Evolutionary conservation across 1,140 invertebrate genomes (phyloP).

Genomic region (Drosophila baimaii): DNA sequence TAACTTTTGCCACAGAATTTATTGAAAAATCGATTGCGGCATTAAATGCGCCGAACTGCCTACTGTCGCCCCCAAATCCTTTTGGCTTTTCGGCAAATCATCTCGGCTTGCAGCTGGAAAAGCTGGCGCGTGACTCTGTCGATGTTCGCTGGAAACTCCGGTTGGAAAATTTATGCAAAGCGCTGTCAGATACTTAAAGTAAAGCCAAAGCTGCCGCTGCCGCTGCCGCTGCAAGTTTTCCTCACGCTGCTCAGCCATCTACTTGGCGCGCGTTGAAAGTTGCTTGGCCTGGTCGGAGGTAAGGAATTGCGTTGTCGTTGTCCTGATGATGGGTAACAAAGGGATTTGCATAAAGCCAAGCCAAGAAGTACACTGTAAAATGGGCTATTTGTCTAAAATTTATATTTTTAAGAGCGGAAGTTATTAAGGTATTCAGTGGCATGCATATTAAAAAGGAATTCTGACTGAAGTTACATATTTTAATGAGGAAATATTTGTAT

Average conservation of each 20-base stretch:
- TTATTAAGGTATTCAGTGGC: neutral
- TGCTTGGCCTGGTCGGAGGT: conserved; percentile 9
- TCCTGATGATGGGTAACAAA: conserved; percentile 29
- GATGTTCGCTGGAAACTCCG: conserved; percentile 58
- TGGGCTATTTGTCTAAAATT: neutral
- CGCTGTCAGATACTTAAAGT: conserved; percentile 78
- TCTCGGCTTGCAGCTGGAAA: conserved; percentile 64
- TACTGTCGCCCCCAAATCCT: conserved; percentile 71
- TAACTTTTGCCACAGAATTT: conserved; percentile 69
- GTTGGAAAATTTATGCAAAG: conserved; percentile 75
- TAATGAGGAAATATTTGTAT: no score
- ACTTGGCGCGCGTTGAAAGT: conserved; percentile 28
- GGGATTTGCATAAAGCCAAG: conserved; percentile 36
- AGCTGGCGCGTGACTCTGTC: conserved; percentile 74
- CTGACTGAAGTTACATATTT: no score
- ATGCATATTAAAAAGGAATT: neutral
- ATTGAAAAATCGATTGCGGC: conserved; percentile 80
- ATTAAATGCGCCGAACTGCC: conserved; percentile 67
- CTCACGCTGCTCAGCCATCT: neutral
- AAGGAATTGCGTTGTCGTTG: conserved; percentile 19
- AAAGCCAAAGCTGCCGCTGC: conserved; percentile 69
- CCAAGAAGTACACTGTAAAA: conserved; percentile 1
- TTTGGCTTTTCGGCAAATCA: conserved; percentile 79
- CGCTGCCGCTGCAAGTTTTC: conserved; percentile 57
- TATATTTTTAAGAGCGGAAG: neutral